Conservation (phyloP, 1,140 invertebrate genomes). For the Paraescarpia echinospica region DNA sequence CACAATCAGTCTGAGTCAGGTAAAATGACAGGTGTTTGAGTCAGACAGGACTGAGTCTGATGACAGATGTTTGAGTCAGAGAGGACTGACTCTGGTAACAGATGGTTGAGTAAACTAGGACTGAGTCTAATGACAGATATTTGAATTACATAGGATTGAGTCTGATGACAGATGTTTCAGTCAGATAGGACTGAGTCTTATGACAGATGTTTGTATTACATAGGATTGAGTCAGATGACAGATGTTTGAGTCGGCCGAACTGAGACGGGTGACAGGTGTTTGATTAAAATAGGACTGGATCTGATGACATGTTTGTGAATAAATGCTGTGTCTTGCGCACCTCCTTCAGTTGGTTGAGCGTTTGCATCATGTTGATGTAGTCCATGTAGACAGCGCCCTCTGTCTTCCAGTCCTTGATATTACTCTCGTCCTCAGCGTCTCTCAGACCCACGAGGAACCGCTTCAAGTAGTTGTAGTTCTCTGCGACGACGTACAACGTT, state of each 20-base stretch:
- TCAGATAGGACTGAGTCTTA: too few relatives aligned
- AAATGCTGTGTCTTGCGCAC: not conserved
- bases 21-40: not conserved
- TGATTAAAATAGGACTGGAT: too few relatives aligned
- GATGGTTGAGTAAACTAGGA: too few relatives aligned
- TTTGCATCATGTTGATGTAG: conserved; percentile 67
- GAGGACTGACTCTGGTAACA: not conserved
- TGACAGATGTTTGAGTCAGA: not conserved
- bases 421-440: conserved; percentile 52
- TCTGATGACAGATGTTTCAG: too few relatives aligned
- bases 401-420: conserved; percentile 64
- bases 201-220: too few relatives aligned
- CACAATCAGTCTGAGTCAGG: too few relatives aligned
- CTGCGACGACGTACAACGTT: conserved; percentile 57
- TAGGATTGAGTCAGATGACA: too few relatives aligned
- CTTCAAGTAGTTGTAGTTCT: conserved; percentile 69
- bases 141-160: too few relatives aligned
- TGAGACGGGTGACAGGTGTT: too few relatives aligned
- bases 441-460: conserved; percentile 62
- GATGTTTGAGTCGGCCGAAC: too few relatives aligned
- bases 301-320: too few relatives aligned
- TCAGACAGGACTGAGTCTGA: not conserved
- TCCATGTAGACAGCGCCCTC: conserved; percentile 71
- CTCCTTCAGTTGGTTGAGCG: conserved; percentile 60
- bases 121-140: not conserved